These are phyloP conservation scores for Mola mola DNA, from an alignment of 2,113 vertebrate genomes.

Conservation along the genomic window DNA sequence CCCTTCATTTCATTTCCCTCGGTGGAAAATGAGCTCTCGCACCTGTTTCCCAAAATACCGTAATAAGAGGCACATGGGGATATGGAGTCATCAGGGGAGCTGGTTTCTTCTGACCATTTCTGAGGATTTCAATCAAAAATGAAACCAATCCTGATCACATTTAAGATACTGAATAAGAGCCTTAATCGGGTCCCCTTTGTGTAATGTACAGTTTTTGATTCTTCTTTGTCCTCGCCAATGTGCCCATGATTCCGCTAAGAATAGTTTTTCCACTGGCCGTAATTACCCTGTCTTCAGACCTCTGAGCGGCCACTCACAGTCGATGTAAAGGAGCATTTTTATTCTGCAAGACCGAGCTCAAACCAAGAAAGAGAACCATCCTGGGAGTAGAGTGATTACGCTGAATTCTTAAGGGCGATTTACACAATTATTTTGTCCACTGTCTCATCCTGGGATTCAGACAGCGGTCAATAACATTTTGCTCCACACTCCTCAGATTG, in stretches of 20 bases:
- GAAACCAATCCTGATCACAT: conserved; percentile 10
- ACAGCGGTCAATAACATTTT: no score
- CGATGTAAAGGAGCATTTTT: conserved; percentile 39
- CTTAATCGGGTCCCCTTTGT: background rate
- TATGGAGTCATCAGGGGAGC: conserved; percentile 2
- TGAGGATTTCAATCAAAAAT: conserved; percentile 1
- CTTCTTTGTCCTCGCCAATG: background rate
- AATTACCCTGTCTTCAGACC: conserved; percentile 42
- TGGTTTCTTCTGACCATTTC: conserved; percentile 1
- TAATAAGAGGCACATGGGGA: conserved; percentile 17
- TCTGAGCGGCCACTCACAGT: conserved; percentile 40
- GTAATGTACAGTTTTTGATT: no score
- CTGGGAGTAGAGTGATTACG: conserved; percentile 29
- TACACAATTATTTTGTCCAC: conserved; percentile 2
- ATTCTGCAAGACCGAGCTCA: conserved; percentile 13
- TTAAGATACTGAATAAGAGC: conserved; percentile 14
- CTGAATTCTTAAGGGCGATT: conserved; percentile 33
- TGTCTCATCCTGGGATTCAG: conserved; percentile 10
- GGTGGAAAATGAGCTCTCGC: conserved; percentile 48
- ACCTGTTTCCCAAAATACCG: conserved; percentile 55
- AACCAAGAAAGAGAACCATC: conserved; percentile 31
- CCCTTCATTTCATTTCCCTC: conserved; percentile 52
- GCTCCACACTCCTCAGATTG: background rate
- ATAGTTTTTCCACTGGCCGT: conserved; percentile 20
- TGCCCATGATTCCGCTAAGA: conserved; percentile 20